A percentile compares a stretch with the other conserved stretches of the same genome.
Evolutionary conservation across 2,113 vertebrate species (phyloP).

Genomic region (Pan troglodytes): NHGRI_mPanTro3-v2.1_pri NC_072398.2:10275001-10275500

Average conservation of each 20-base stretch:
- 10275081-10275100: neutral
- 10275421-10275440: neutral
- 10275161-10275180: neutral
- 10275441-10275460: neutral
- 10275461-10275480: neutral
- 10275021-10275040: neutral
- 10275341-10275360: neutral
- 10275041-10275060: neutral
- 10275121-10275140: neutral
- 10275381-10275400: neutral
- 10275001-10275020: neutral
- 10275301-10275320: neutral
- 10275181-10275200: neutral
- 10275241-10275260: neutral
- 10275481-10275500: too few relatives aligned
- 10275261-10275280: neutral
- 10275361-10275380: neutral
- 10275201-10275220: neutral
- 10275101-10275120: neutral
- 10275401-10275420: neutral
- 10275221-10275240: neutral
- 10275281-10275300: neutral
- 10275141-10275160: neutral
- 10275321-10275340: neutral
- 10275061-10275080: neutral